Conservation (phyloP, 2,113 vertebrate species). For the Catharus bicknelli region DNA sequence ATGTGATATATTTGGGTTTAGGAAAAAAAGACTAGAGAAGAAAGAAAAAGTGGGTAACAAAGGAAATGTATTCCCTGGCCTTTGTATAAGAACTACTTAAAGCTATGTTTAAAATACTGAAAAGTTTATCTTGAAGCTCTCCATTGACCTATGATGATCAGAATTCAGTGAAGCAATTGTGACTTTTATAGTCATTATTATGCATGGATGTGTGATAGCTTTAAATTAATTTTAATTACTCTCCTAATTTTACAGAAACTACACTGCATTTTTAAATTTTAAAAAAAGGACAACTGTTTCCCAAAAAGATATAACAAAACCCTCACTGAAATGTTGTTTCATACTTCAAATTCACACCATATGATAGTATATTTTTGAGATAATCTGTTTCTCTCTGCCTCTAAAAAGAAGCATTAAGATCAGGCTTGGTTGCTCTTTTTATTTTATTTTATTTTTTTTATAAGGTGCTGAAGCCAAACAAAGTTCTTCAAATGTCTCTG, state of each 20-base stretch:
- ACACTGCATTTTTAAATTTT: background rate
- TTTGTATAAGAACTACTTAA: background rate
- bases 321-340: background rate
- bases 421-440: rapidly evolving
- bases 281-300: background rate
- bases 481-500: background rate
- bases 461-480: background rate
- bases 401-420: background rate
- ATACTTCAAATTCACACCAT: background rate
- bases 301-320: background rate
- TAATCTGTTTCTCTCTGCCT: background rate
- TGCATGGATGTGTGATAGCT: background rate
- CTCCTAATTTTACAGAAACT: background rate
- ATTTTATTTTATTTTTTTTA: background rate
- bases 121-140: background rate
- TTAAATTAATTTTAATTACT: background rate
- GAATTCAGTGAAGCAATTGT: background rate
- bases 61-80: background rate
- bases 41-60: background rate
- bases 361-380: background rate
- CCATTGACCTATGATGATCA: background rate
- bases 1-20: background rate
- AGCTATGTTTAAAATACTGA: background rate
- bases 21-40: background rate
- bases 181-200: background rate